Evolutionary conservation across 2,888 invertebrate species (phyloP), one percentile per base, ranked within the genome.

Genomic region (Lobophora halterata): DNA sequence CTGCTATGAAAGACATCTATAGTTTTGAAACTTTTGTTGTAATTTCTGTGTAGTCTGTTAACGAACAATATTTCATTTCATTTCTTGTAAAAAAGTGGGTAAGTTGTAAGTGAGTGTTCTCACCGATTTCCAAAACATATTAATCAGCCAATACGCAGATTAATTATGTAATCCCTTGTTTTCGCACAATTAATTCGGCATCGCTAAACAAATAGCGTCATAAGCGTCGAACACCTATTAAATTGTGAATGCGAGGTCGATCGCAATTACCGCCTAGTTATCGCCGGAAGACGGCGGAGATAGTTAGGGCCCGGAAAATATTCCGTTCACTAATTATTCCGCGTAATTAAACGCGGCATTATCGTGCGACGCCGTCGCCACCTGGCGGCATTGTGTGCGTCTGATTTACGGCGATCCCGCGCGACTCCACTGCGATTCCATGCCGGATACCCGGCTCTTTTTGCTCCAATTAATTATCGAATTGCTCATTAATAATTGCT

Each of bases 241-340:
- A 81, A 79, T 74, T 71, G 74, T 79, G 82, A 83, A 82, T 81
- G 81, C 79, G 80, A 80, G 82, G 81, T 85, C 82, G 83, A 83
- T 81, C 78, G 82, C 83, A 83, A 85, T 85, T 85, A 85, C 81
- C 85, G 85, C 79, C 85, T 85, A 85, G 85, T 85, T 83, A 85
- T 85, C 81, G 82, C 82, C 85, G 86, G 85, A 85, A 86, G 85
- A 83, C 79, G 81, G 73, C 69, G 79, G 81, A 83, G 85, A 86
- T 87, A 86, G 86, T 85, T 86, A 85, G 86, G 79, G 80, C 82
- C 80, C 83, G 85, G 86, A 86, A 87, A 83, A 85, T 85, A 85
- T 87, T 86, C 86, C 86, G 83, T 82, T 83, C 85, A 81, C 83
- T 88, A 88, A 88, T 88, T 88, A 88, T 88, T 88, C 88, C 87